Percentiles rank a stretch among this genome's conserved stretches.
phyloP scores from a whole-genome alignment of 2,113 vertebrate genomes.

The Noctilio leporinus region DNA sequence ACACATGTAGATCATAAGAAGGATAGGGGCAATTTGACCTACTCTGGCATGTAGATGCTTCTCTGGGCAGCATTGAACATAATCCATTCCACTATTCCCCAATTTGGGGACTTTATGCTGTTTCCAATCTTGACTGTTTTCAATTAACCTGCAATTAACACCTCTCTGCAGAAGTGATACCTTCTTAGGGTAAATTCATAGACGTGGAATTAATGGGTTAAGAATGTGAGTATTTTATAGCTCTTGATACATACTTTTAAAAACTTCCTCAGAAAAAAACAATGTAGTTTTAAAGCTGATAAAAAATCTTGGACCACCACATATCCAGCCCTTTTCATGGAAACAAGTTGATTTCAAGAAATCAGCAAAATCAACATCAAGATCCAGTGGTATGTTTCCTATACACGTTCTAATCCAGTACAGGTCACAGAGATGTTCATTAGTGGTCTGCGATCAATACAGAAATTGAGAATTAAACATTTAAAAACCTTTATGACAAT shows the following conservation, averaged over 20 bases:
- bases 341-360: background rate
- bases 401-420: background rate
- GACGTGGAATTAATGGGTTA: background rate
- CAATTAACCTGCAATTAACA: background rate
- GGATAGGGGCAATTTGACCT: background rate
- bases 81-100: background rate
- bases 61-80: background rate
- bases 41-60: background rate
- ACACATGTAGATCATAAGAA: background rate
- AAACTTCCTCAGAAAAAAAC: background rate
- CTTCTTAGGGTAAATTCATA: background rate
- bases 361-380: background rate
- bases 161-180: background rate
- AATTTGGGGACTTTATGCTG: background rate
- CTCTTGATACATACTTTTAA: background rate
- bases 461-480: background rate
- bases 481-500: background rate
- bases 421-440: background rate
- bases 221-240: background rate
- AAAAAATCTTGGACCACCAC: background rate
- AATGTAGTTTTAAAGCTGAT: background rate
- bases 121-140: conserved; percentile 1
- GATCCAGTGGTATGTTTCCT: background rate
- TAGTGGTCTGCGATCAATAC: background rate
- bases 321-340: background rate